phyloP scores from a whole-genome alignment of 1,140 invertebrate species.

The Notospermus geniculatus region DNA sequence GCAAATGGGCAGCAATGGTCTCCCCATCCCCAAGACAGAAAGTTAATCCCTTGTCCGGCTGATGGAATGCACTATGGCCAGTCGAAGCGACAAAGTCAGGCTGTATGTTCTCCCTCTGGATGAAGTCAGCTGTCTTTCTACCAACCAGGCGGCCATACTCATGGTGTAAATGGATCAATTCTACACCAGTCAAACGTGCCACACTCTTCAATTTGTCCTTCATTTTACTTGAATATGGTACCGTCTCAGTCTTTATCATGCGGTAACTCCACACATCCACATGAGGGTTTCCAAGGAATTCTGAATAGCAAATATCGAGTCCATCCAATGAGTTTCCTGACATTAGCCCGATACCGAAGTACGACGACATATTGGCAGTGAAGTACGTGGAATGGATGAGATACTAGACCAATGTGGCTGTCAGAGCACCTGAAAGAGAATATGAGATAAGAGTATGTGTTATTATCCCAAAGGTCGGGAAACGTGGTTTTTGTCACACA shows the following conservation, averaged over 20 bases:
- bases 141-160: slow-evolving; percentile 45
- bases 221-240: slow-evolving; percentile 36
- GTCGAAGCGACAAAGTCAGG: slow-evolving; percentile 39
- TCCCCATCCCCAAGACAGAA: slow-evolving; percentile 50
- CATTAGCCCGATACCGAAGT: slow-evolving; percentile 44
- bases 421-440: no score
- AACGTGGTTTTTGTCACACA: no score
- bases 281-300: slow-evolving; percentile 41
- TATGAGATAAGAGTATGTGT: no score
- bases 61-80: slow-evolving; percentile 52
- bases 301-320: slow-evolving; percentile 44
- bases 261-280: slow-evolving; percentile 44
- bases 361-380: slow-evolving; percentile 34
- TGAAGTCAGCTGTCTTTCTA: slow-evolving; percentile 29
- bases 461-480: no score
- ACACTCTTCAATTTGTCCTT: slow-evolving; percentile 29
- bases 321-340: slow-evolving; percentile 49
- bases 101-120: slow-evolving; percentile 23
- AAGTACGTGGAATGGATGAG: no score
- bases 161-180: slow-evolving; percentile 38
- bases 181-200: slow-evolving; percentile 27
- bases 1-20: slow-evolving; percentile 34
- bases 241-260: slow-evolving; percentile 33
- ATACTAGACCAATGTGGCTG: no score
- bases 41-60: slow-evolving; percentile 36